Evolutionary conservation across 1,140 invertebrate species (phyloP).

Genomic region (Aphelenchoides avenae): DNA sequence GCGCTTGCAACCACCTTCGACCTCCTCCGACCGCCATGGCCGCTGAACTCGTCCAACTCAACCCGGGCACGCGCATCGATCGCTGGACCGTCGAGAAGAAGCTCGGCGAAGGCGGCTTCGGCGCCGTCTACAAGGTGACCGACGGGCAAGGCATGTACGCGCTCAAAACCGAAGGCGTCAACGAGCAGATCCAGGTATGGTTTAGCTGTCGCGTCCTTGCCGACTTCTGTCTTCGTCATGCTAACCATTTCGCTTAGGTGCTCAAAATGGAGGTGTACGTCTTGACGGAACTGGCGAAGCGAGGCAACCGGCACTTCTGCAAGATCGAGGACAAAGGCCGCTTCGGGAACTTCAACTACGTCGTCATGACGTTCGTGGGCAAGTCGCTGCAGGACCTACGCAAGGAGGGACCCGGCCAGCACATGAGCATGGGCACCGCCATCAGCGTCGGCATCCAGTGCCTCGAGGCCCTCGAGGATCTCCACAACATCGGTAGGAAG

Average conservation of each 20-base stretch:
- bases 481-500: slow-evolving; percentile 36
- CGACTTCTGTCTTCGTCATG: too few relatives aligned
- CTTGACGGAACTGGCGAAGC: slow-evolving; percentile 36
- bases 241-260: slow-evolving; percentile 30
- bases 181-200: slow-evolving; percentile 42
- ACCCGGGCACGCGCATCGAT: slow-evolving; percentile 33
- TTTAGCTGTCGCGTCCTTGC: too few relatives aligned
- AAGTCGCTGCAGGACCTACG: slow-evolving; percentile 51
- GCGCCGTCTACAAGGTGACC: slow-evolving; percentile 40
- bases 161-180: slow-evolving; percentile 46
- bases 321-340: slow-evolving; percentile 53
- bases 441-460: slow-evolving; percentile 35
- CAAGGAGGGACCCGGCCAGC: slow-evolving; percentile 23
- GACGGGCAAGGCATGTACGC: slow-evolving; percentile 40
- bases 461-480: slow-evolving; percentile 36
- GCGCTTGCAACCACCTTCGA: too few relatives aligned
- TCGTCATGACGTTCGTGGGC: slow-evolving; percentile 53
- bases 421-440: slow-evolving; percentile 30
- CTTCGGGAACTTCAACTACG: slow-evolving; percentile 49
- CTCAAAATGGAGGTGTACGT: slow-evolving; percentile 51
- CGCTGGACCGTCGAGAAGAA: slow-evolving; percentile 40
- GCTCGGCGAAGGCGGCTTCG: slow-evolving; percentile 28
- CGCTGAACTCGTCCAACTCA: slow-evolving; percentile 35
- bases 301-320: slow-evolving; percentile 46
- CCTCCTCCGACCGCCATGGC: too few relatives aligned